Evolutionary conservation across 2,113 vertebrate genomes (phyloP).

Genomic region (Callorhinus ursinus): DNA sequence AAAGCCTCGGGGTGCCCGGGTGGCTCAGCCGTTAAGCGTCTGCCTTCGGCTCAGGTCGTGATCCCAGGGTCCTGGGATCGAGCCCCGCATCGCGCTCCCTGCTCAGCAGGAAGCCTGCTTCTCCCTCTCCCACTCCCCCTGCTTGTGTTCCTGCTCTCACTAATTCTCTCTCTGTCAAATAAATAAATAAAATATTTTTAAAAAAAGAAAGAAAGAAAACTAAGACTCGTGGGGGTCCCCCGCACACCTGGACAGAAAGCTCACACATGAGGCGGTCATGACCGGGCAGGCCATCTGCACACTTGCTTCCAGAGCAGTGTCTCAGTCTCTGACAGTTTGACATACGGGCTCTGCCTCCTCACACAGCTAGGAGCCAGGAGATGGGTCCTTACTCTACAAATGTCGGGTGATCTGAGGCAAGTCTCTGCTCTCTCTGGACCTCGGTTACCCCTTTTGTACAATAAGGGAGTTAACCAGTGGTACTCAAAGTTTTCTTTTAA

Average conservation of each 20-base stretch:
- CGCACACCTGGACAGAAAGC: neutral
- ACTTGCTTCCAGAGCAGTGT: neutral
- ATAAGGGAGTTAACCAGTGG: neutral
- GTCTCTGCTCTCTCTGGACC: neutral
- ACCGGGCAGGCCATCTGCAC: neutral
- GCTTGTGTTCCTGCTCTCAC: too few species aligned
- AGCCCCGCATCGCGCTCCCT: too few species aligned
- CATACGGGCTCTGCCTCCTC: neutral
- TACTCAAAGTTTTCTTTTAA: conserved; percentile 6
- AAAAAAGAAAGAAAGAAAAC: neutral
- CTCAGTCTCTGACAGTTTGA: neutral
- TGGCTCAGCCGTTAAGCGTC: too few species aligned
- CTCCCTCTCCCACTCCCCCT: too few species aligned
- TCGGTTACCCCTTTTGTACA: conserved; percentile 11
- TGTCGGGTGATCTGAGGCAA: neutral
- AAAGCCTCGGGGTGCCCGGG: neutral
- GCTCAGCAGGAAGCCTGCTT: too few species aligned
- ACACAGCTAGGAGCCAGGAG: neutral
- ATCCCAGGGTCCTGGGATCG: too few species aligned
- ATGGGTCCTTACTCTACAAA: neutral
- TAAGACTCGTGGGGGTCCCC: neutral
- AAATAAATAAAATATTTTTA: too few species aligned
- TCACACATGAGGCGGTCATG: neutral
- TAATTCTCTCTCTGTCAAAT: too few species aligned
- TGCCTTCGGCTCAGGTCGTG: too few species aligned